phyloP scores from a whole-genome alignment of 1,140 invertebrate species.

The Nephotettix cincticeps region DNA sequence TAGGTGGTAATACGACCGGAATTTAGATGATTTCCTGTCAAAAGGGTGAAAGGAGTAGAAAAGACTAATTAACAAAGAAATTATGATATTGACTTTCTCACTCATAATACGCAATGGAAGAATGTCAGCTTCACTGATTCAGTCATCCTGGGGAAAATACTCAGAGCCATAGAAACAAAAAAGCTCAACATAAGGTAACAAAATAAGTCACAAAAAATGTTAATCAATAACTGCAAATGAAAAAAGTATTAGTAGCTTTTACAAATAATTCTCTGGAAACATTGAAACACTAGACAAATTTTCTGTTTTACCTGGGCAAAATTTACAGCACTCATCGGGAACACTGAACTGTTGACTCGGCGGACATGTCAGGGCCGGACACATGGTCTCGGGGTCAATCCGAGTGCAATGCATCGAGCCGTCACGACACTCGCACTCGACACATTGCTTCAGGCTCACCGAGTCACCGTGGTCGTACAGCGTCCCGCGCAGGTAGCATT shows the following conservation, averaged over 20 bases:
- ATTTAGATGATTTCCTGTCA: no score
- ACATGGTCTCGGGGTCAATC: conserved; percentile 69
- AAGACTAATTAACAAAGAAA: no score
- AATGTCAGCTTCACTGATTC: no score
- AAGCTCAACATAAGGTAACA: not conserved
- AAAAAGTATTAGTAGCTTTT: not conserved
- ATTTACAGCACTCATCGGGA: conserved; percentile 85
- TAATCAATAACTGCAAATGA: not conserved
- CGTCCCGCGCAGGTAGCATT: conserved; percentile 72
- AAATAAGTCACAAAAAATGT: not conserved
- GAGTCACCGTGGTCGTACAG: conserved; percentile 83
- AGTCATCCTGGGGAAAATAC: no score
- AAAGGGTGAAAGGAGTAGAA: no score
- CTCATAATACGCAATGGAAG: no score
- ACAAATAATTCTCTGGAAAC: no score
- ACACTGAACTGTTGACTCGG: conserved; percentile 73
- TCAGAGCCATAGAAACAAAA: no score
- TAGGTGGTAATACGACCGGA: no score
- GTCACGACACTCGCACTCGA: conserved; percentile 74
- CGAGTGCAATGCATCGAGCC: conserved; percentile 76
- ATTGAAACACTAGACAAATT: no score
- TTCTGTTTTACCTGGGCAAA: conserved; percentile 72
- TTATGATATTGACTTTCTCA: no score
- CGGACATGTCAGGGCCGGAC: conserved; percentile 79
- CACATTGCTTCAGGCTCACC: conserved; percentile 68